Conservation (phyloP, 2,888 invertebrate genomes). For the Beris chalybata region DNA sequence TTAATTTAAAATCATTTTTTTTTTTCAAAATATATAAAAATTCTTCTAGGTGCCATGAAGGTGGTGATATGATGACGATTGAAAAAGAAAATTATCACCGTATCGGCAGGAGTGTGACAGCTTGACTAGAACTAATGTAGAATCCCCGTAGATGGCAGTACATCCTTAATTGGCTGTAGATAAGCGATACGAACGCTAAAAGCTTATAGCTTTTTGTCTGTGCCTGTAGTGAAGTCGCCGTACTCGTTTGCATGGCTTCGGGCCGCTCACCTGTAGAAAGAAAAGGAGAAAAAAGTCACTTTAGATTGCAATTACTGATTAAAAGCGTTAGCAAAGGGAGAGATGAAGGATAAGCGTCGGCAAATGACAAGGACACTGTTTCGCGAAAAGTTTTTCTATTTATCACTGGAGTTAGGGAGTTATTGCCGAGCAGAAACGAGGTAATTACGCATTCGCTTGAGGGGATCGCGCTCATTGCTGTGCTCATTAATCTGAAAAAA, state of each 20-base stretch:
- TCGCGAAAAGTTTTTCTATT: not conserved
- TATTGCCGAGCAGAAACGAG: not conserved
- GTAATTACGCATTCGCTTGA: conserved; percentile 2
- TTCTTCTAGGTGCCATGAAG: conserved; percentile 25
- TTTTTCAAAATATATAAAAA: not conserved
- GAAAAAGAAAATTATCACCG: conserved; percentile 37
- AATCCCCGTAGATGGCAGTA: conserved; percentile 29
- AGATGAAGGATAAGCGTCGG: conserved; percentile 12
- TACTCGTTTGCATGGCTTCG: conserved; percentile 78
- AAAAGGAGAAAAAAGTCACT: conserved; percentile 10
- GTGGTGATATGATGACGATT: conserved; percentile 19
- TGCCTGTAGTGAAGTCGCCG: conserved; percentile 55
- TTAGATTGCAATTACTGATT: conserved; percentile 32
- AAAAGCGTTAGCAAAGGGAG: conserved; percentile 5
- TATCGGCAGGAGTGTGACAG: conserved; percentile 14
- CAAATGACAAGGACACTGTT: conserved; percentile 5
- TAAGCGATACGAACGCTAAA: conserved; percentile 34
- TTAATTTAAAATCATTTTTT: not conserved
- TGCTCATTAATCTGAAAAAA: too few relatives aligned
- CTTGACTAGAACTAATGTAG: conserved; percentile 14
- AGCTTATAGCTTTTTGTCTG: conserved; percentile 29
- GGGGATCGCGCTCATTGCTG: not conserved
- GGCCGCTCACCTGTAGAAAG: conserved; percentile 68
- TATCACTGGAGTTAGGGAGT: too few relatives aligned
- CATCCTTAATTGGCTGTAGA: conserved; percentile 37